Percentiles rank a stretch among this genome's conserved stretches.
These are phyloP conservation scores for Pseudococcus jackbeardsleyi DNA, from an alignment of 2,888 invertebrate genomes.

Conservation along the genomic window DNA sequence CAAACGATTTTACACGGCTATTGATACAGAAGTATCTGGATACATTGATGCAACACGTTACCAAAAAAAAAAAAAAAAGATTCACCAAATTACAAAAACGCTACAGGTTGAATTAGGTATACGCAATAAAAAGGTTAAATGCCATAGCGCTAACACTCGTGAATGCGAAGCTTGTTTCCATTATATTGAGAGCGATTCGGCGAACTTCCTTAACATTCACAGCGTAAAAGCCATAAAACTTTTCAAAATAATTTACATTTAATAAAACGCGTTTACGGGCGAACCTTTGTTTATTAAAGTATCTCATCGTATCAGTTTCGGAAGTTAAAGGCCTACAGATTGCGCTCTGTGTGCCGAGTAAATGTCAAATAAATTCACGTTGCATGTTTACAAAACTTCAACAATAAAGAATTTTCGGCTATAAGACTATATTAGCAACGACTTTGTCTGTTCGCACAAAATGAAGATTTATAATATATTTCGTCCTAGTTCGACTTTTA, in stretches of 20 bases:
- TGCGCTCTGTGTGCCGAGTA: conserved; percentile 32
- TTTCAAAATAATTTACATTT: conserved; percentile 57
- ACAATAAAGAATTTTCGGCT: conserved; percentile 48
- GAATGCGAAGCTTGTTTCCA: conserved; percentile 49
- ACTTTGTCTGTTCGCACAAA: conserved; percentile 10
- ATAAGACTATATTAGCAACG: conserved; percentile 55
- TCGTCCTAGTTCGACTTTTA: background rate
- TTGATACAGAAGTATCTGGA: no score
- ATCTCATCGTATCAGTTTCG: conserved; percentile 53
- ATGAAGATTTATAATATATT: conserved; percentile 52
- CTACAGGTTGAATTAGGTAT: conserved; percentile 44
- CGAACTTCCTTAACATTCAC: conserved; percentile 46
- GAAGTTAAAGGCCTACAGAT: conserved; percentile 47
- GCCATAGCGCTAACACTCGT: conserved; percentile 37
- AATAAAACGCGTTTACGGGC: conserved; percentile 35
- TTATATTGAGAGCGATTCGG: conserved; percentile 50
- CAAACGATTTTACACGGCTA: no score
- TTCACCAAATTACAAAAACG: background rate
- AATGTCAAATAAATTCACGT: conserved; percentile 52
- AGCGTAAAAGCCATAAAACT: conserved; percentile 52
- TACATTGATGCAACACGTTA: background rate
- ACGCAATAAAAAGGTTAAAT: conserved; percentile 43
- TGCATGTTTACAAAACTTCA: conserved; percentile 53
- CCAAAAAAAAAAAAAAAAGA: background rate
- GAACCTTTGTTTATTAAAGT: conserved; percentile 48